Evolutionary conservation across 2,888 invertebrate genomes (phyloP), one percentile per base, ranked within the genome.

Genomic region (Drosophila cognata): DNA sequence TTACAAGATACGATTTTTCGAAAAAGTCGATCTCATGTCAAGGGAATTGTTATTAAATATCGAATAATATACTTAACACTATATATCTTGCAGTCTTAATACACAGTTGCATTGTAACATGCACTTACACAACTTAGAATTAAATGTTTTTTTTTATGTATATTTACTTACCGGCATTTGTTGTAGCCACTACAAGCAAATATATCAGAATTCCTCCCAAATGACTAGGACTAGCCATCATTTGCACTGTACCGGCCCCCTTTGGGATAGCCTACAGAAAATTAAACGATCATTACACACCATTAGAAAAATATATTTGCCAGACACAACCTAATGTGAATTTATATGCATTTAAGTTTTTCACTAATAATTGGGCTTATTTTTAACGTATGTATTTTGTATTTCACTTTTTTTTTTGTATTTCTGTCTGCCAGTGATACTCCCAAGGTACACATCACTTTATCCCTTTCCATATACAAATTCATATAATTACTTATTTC

Each of bases 81-180:
- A 7, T 2, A 13, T 46, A 13, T 13, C 13, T 21, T 3, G 21
- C 13, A 43, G 43, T 43, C 21, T 13, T 21, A 46, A 46, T 3
- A 7, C 21, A 21, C 21, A 25, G 16, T 46, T 46, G 2, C 8
- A 46, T 53, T 36, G 6, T 4, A 13, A 21, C 1, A 33, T 21
- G 21, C 52, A 21, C 16, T 21, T 29, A 31, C n/a, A 51, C n/a
- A n/a, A 51, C 7, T 16, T 8, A 16, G 7, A 21, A 16, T 52
- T 33, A 16, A 33, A n/a, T 16, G 21, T 21, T 28, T 52, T n/a
- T 18, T 11, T 21, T 5, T 43, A 33, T 25, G 4, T n/a, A 4
- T 28, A 28, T 10, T 6, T 53, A 74, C 88, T 59, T 84, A 86
- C 85, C 89, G 31, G 78, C 81, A 63, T 51, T 83, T 10, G 43